Evolutionary conservation across 2,113 vertebrate species (phyloP).

Genomic region (Edolisoma coerulescens): DNA sequence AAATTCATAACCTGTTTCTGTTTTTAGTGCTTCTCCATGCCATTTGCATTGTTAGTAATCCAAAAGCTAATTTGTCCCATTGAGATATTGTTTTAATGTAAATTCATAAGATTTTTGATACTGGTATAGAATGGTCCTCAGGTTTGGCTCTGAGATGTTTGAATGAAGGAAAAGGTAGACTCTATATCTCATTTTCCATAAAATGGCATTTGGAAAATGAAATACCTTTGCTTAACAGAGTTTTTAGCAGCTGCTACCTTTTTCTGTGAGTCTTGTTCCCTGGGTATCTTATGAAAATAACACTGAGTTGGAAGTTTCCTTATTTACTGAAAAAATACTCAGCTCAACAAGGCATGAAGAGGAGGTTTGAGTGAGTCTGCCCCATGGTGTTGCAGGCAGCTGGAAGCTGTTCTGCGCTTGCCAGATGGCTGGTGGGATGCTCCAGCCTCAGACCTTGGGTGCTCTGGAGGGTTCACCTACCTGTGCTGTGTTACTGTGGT

Average conservation of each 20-base stretch:
- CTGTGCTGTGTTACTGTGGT: background rate
- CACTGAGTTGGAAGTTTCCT: background rate
- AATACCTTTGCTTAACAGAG: background rate
- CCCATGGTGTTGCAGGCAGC: accelerated
- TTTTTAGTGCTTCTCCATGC: background rate
- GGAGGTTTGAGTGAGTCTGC: background rate
- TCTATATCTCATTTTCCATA: background rate
- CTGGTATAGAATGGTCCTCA: background rate
- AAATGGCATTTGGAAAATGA: background rate
- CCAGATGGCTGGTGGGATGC: background rate
- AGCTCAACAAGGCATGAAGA: background rate
- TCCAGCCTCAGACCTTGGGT: background rate
- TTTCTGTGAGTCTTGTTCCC: background rate
- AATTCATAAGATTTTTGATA: background rate
- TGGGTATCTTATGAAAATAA: background rate
- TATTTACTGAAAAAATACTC: background rate
- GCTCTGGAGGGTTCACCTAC: background rate
- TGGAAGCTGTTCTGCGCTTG: background rate
- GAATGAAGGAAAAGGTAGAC: background rate
- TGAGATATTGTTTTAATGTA: background rate
- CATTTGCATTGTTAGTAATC: background rate
- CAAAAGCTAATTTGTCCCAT: background rate
- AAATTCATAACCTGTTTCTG: background rate
- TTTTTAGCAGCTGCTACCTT: background rate
- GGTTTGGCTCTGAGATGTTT: background rate